These are phyloP conservation scores for Rhyacichthys aspro DNA, from an alignment of 2,797 vertebrate species.

Conservation along the genomic window DNA sequence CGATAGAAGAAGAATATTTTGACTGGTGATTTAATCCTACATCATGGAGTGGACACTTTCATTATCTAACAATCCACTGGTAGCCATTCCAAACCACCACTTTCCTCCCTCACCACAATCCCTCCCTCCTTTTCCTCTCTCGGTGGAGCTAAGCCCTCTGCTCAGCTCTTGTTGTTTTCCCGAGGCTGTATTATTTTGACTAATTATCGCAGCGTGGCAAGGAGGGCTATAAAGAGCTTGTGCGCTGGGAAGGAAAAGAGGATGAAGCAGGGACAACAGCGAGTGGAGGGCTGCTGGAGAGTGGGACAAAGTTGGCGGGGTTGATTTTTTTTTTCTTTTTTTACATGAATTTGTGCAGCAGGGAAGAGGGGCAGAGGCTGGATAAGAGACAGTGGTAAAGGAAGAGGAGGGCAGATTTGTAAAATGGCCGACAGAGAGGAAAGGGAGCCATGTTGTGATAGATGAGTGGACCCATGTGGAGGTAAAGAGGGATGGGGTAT, in stretches of 20 bases:
- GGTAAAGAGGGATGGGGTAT: background rate
- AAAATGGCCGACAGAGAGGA: slow-evolving; percentile 66
- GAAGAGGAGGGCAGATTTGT: slow-evolving; percentile 44
- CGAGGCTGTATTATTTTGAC: slow-evolving; percentile 72
- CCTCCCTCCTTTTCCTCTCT: slow-evolving; percentile 45
- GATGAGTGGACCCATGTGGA: slow-evolving; percentile 15
- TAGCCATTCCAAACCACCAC: slow-evolving; percentile 65
- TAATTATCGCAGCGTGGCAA: slow-evolving; percentile 75
- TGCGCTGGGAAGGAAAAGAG: slow-evolving; percentile 12
- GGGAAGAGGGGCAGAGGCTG: slow-evolving; percentile 10
- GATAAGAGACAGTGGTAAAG: slow-evolving; percentile 22
- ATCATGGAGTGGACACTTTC: slow-evolving; percentile 43
- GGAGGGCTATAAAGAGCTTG: slow-evolving; percentile 59
- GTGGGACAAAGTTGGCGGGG: slow-evolving; percentile 27
- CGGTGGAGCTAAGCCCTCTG: slow-evolving; percentile 65
- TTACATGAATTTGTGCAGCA: slow-evolving; percentile 26
- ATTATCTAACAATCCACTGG: slow-evolving; percentile 62
- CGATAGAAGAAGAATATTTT: background rate
- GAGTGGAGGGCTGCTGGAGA: slow-evolving; percentile 19
- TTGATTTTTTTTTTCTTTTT: background rate
- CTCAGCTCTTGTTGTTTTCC: slow-evolving; percentile 69
- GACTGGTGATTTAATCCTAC: too few species aligned
- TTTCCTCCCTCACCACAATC: slow-evolving; percentile 25
- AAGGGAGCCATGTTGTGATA: slow-evolving; percentile 57
- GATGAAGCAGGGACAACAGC: slow-evolving; percentile 39